phyloP scores from a whole-genome alignment of 2,888 invertebrate genomes.

The Celastrina argiolus region DNA sequence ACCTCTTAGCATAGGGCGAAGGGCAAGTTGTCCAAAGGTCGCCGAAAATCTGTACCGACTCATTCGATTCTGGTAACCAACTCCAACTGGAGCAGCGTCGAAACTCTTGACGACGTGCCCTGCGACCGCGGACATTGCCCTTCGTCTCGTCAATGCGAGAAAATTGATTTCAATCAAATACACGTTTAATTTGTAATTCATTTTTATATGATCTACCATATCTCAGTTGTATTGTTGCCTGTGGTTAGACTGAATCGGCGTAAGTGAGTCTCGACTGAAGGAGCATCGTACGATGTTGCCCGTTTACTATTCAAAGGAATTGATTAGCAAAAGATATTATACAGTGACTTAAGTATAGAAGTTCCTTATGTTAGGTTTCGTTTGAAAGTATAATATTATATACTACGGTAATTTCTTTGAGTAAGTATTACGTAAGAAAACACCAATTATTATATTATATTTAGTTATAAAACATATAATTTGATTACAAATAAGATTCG shows the following conservation, averaged over 20 bases:
- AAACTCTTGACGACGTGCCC: constrained; percentile 59
- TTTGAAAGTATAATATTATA: constrained; percentile 28
- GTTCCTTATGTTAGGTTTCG: constrained; percentile 35
- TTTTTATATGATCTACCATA: constrained; percentile 25
- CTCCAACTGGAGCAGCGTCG: constrained; percentile 70
- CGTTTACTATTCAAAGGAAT: constrained; percentile 46
- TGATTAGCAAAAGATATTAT: constrained; percentile 46
- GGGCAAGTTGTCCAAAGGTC: constrained; percentile 79
- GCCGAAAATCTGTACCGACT: constrained; percentile 57
- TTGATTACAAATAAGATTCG: constrained; percentile 39
- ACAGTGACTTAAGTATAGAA: constrained; percentile 34
- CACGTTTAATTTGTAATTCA: constrained; percentile 68
- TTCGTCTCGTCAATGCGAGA: constrained; percentile 50
- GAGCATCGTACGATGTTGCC: constrained; percentile 23
- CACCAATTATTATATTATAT: constrained; percentile 32
- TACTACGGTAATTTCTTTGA: constrained; percentile 28
- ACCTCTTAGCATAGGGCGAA: constrained; percentile 82
- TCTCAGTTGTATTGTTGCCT: constrained; percentile 25
- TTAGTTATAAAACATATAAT: constrained; percentile 12
- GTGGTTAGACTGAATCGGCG: constrained; percentile 25
- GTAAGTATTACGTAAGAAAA: constrained; percentile 30
- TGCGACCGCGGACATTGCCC: constrained; percentile 57
- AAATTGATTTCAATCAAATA: constrained; percentile 73
- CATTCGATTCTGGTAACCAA: constrained; percentile 58
- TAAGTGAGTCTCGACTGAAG: constrained; percentile 24